phyloP scores from a whole-genome alignment of 1,140 invertebrate species.

The Geopemphigus sp. region DNA sequence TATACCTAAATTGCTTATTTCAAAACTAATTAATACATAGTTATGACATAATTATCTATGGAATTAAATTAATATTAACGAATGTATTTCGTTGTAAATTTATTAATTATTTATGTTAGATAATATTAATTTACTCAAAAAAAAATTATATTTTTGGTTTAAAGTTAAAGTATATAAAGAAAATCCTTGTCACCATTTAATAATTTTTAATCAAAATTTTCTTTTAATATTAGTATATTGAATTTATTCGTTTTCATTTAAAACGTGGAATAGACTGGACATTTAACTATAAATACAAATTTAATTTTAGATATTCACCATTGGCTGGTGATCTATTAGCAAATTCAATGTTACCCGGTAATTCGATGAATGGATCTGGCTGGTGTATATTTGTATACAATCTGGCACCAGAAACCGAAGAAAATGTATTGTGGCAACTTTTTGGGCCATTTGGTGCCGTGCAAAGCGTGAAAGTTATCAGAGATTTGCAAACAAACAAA shows the following conservation, averaged over 20 bases:
- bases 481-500: constrained; percentile 96
- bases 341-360: constrained; percentile 80
- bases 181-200: neutral
- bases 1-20: too few species aligned
- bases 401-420: constrained; percentile 95
- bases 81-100: too few species aligned
- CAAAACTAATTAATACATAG: too few species aligned
- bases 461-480: constrained; percentile 95
- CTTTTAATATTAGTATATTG: neutral
- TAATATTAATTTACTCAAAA: neutral
- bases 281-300: neutral
- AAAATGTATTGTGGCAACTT: constrained; percentile 97
- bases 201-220: neutral
- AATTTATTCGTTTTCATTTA: neutral
- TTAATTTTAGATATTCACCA: constrained; percentile 72
- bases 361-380: constrained; percentile 78
- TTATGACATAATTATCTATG: too few species aligned
- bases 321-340: constrained; percentile 87
- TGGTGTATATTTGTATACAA: constrained; percentile 99
- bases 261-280: neutral
- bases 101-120: too few species aligned
- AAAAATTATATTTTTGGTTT: neutral
- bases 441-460: constrained; percentile 99
- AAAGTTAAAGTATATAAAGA: neutral
- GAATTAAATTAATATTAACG: too few species aligned